These are phyloP conservation scores for Danionella cerebrum DNA, from an alignment of 2,113 vertebrate species.

Conservation along the genomic window DNA sequence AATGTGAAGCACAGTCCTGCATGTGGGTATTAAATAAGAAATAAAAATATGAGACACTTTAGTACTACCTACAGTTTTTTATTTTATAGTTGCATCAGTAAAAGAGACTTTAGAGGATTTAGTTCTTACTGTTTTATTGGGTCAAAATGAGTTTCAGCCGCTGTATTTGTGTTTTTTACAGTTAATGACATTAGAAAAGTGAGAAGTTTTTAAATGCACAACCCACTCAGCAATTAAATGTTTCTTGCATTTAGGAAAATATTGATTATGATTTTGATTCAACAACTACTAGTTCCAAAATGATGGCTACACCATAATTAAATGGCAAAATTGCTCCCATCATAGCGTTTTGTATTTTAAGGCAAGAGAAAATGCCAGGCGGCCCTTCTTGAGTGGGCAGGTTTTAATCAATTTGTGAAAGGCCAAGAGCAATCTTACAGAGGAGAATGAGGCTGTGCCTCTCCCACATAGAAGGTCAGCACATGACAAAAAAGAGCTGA, in stretches of 20 bases:
- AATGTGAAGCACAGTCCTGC: no score
- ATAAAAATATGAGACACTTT: no score
- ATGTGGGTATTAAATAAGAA: no score
- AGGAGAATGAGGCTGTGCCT: slow-evolving; percentile 41
- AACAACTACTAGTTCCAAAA: background rate
- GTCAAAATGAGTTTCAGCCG: no score
- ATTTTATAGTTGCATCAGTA: no score
- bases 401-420: slow-evolving; percentile 58
- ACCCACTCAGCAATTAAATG: background rate
- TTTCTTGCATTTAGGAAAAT: background rate
- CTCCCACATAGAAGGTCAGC: slow-evolving; percentile 33
- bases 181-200: background rate
- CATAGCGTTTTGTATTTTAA: slow-evolving; percentile 22
- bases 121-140: no score
- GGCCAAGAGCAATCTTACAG: slow-evolving; percentile 42
- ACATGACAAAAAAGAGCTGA: slow-evolving; percentile 4
- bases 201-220: background rate
- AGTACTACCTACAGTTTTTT: no score
- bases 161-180: background rate
- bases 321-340: slow-evolving; percentile 18
- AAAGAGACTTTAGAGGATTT: no score
- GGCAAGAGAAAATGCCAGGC: slow-evolving; percentile 28
- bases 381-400: slow-evolving; percentile 48
- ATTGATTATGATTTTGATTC: background rate
- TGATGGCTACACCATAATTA: slow-evolving; percentile 15